Base-by-base conservation (phyloP, 2,797 vertebrate species). In the Malacoctenus gilli region DNA sequence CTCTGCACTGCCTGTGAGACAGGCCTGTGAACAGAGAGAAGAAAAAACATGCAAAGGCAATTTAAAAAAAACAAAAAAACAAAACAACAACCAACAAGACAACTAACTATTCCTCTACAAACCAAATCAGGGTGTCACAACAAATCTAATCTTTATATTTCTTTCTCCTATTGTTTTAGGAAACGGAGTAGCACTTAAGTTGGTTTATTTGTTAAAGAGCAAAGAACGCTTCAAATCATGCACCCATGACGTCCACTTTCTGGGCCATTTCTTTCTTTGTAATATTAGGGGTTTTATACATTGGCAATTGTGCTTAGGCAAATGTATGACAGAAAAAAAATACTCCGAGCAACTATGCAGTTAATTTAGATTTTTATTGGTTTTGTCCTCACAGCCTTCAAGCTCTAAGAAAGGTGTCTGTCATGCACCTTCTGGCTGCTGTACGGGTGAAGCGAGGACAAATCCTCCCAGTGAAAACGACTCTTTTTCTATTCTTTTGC, bases 61-160 rank as follows among this genome's bases (percentile, higher is more conserved):
- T 91, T 88, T 87, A 77, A 80, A 89, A 90, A 91, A 74, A 67
- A 82, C n/a, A n/a, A n/a, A n/a, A 67, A 60, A 70, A 67, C 40
- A 62, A 64, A 16, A 55, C 1, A 59, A 68, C 50, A 55, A 61
- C 28, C 46, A 49, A 75, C 62, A 75, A 77, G 85, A 84, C 87
- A 91, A 90, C 87, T 89, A 91, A 86, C 86, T 90, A 89, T 89
- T 91, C 87, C 92, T 93, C 92, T 92, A 89, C 89, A 90, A 90
- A 93, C 89, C 91, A 94, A 92, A 94, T 93, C 92, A 94, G 92
- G 90, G 92, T 92, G 92, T 93, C 92, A 92, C 94, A 85, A 90
- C n/a, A 92, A 92, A 91, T 92, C 37, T 88, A 94, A 92, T 91
- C 91, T 94, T 80, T 93, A 84, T 90, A 92, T 94, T 93, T 90